phyloP scores from a whole-genome alignment of 2,888 invertebrate species.

The Drosophila mettleri region DNA sequence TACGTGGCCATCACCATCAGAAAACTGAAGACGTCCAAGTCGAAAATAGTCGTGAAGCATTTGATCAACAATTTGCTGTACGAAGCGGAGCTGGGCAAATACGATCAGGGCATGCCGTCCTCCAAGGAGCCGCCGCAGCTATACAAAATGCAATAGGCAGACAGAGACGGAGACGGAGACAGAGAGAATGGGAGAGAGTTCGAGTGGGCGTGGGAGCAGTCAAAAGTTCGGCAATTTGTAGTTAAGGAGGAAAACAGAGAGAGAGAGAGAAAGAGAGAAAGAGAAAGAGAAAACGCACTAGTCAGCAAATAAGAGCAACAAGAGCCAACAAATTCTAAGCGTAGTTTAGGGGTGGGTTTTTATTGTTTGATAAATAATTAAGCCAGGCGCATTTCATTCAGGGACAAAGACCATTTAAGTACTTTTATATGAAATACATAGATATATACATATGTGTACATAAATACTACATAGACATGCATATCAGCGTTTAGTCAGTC shows the following conservation, averaged over 20 bases:
- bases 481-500: slow-evolving; percentile 52
- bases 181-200: background rate
- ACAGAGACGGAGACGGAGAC: no score
- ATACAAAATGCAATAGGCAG: slow-evolving; percentile 79
- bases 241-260: slow-evolving; percentile 23
- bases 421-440: slow-evolving; percentile 60
- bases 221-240: slow-evolving; percentile 29
- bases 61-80: slow-evolving; percentile 83
- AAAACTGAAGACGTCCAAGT: slow-evolving; percentile 82
- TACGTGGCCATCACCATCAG: slow-evolving; percentile 84
- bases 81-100: slow-evolving; percentile 83
- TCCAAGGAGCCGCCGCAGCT: slow-evolving; percentile 83
- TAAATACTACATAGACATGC: slow-evolving; percentile 27
- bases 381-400: slow-evolving; percentile 74
- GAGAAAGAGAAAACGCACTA: slow-evolving; percentile 40
- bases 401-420: slow-evolving; percentile 78
- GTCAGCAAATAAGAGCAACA: slow-evolving; percentile 59
- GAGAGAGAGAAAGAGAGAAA: background rate
- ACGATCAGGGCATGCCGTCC: slow-evolving; percentile 83
- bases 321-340: slow-evolving; percentile 56
- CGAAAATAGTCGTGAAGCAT: slow-evolving; percentile 84
- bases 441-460: slow-evolving; percentile 21
- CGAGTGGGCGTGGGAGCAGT: background rate
- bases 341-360: slow-evolving; percentile 25
- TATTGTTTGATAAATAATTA: slow-evolving; percentile 12